Conservation (phyloP, 2,888 invertebrate species). For the Cephalotes varians region DNA sequence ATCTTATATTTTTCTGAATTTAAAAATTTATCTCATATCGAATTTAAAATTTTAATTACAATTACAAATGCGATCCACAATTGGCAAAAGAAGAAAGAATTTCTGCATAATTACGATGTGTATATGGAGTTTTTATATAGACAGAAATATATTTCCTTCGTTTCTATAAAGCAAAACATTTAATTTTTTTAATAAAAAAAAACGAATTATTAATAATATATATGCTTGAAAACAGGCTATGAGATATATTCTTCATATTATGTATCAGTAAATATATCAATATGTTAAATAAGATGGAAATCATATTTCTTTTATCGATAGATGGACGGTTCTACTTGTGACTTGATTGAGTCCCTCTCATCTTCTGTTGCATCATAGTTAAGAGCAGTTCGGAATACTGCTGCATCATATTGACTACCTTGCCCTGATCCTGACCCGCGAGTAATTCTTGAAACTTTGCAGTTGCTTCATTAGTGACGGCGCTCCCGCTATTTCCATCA, state of each 20-base stretch:
- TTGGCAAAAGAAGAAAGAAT: neutral
- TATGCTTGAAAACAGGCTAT: neutral
- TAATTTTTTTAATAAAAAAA: neutral
- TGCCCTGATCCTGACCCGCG: conserved; percentile 86
- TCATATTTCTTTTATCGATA: conserved; percentile 20
- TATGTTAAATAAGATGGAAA: conserved; percentile 12
- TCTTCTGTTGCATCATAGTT: conserved; percentile 88
- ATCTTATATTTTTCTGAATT: neutral
- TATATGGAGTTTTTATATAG: neutral
- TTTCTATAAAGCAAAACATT: conserved; percentile 3
- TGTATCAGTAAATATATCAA: neutral
- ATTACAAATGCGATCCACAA: neutral
- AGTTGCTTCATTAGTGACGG: conserved; percentile 86
- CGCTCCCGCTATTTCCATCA: conserved; percentile 64
- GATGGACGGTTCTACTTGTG: conserved; percentile 80
- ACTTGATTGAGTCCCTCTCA: conserved; percentile 83
- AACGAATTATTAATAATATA: neutral
- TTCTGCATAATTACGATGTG: neutral
- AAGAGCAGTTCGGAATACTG: conserved; percentile 89
- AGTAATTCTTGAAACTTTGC: conserved; percentile 86
- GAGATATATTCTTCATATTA: neutral
- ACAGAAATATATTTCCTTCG: neutral
- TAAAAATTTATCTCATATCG: neutral
- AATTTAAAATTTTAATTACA: conserved; percentile 13
- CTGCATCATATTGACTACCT: conserved; percentile 88